Base-by-base conservation (phyloP, 2,888 invertebrate genomes). In the Drosophila quinaria region DNA sequence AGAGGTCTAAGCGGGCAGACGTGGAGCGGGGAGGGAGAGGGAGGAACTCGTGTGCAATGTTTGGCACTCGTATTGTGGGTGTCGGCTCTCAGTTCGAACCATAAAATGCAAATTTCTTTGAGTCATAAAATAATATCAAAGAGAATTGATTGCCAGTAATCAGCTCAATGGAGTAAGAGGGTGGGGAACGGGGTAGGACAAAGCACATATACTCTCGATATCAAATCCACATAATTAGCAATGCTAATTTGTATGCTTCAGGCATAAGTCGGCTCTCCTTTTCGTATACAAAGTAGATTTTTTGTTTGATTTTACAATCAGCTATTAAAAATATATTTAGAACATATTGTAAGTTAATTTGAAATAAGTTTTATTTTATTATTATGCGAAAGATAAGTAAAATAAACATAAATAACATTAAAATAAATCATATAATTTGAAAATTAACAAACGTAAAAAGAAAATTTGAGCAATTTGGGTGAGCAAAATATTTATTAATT, bases 41-140 rank as follows among this genome's bases (percentile, higher is more conserved):
- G 19, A 19, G 19, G 2, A 19, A 25, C 17, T 44, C 50, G 65
- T 62, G 39, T 54, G 63, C 70, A 58, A n/a, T 60, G 49, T 22
- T 33, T n/a, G 13, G 8, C 62, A 37, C n/a, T 37, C 35, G 35
- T n/a, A 22, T 71, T 35, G 87, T 88, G 89, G 86, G 88, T 79
- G 83, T 79, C 62, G 83, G 62, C 75, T 58, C 15, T 58, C 15
- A 15, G 11, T 50, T 44, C 61, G 49, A 61, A 29, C 47, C 56
- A 62, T 68, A 81, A 85, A 62, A 87, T 82, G 83, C 68, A 44
- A 83, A 83, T 82, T 64, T 70, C 74, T 51, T 71, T 88, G 80
- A 86, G 80, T 86, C 89, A 83, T 79, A 79, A 74, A 83, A 62
- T 67, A 66, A 66, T 68, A 64, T 70, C 42, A 63, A 63, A 56